Evolutionary conservation across 2,113 vertebrate genomes (phyloP), one percentile per base, ranked within the genome.

Genomic region (Salvelinus sp.): DNA sequence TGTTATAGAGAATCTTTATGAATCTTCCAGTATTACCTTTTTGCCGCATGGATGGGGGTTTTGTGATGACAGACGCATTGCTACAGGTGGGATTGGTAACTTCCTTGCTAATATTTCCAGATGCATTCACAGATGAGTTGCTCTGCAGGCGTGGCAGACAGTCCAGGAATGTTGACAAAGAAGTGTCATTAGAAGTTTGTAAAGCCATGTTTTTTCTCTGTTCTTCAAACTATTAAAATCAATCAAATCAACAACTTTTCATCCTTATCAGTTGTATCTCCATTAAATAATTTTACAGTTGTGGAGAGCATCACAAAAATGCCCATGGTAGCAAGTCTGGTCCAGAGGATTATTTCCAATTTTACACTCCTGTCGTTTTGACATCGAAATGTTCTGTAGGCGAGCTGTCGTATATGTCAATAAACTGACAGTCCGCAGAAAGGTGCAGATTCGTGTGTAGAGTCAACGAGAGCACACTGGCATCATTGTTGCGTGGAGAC

Each of bases 11-110:
- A 18, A 54, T 54, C 3, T 54, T 54, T 54, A 54, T 16, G 3
- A 54, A 18, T 54, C 50, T 16, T 50, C 10, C 48, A 50, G 6
- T 60, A 60, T 30, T 67, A 85, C 80, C 83, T 82, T 74, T 85
- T 18, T 74, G 71, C 25, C 76, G 72, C 6, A 67, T 16, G 7
- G 44, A 25, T 64, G 73, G 79, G 54, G 74, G 54, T 73, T 73
- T 79, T 54, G 67, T 48, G 22, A 73, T 57, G 4, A 48, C 2
- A 67, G 73, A 80, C 28, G 70, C 80, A 74, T 85, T 85, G 80
- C 75, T 73, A 78, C 80, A 85, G 80, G 80, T 85, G 79, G 57
- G 10, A 79, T 82, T 85, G 68, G 20, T 22, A 23, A 65, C 18
- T 12, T 82, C 74, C 30, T 60, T 9, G 74, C 18, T 78, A 3